Evolutionary conservation across 2,113 vertebrate genomes (phyloP), one percentile per base, ranked within the genome.

Genomic region (Lampris incognitus): DNA sequence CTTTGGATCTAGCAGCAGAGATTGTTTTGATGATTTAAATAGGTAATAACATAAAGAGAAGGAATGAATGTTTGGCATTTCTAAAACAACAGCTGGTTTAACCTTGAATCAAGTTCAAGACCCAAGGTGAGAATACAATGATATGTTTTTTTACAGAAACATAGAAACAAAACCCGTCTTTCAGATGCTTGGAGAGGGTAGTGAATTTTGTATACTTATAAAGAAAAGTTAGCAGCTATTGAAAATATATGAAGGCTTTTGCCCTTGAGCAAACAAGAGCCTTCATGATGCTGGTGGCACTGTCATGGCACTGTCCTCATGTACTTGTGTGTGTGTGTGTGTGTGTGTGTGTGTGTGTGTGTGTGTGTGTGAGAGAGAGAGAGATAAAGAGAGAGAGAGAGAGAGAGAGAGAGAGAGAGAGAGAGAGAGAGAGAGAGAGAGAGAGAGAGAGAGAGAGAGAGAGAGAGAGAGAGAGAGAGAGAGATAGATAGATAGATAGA

Each of bases 161-260:
- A 62, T 5, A 60, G 11, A 37, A 51, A 60, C 11, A 44, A 9
- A 36, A 24, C 46, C 36, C 40, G 62, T 13, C 48, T 62, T 41
- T 46, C 3, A 24, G 61, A 36, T 13, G 49, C 24, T n/a, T 24
- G 3, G 46, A 64, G n/a, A 64, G n/a, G 2, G 39, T 44, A 10
- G 66, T 64, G 13, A 59, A 48, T 60, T 52, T 24, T 24, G 24
- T 24, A 24, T 58, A 40, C 61, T 75, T 68, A 62, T 81, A 65
- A 66, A 87, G 57, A 68, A 40, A 63, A 69, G 44, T 76, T 48
- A 72, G 71, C 54, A 44, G 54, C 72, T 72, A 75, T 74, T 24
- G 24, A 24, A 78, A 85, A 78, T 75, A 62, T 65, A 62, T 61
- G 54, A 10, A 82, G 40, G 66, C 81, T 70, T 64, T 85, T 57